phyloP scores from a whole-genome alignment of 2,113 vertebrate genomes.

The Sceloporus tristichus region DNA sequence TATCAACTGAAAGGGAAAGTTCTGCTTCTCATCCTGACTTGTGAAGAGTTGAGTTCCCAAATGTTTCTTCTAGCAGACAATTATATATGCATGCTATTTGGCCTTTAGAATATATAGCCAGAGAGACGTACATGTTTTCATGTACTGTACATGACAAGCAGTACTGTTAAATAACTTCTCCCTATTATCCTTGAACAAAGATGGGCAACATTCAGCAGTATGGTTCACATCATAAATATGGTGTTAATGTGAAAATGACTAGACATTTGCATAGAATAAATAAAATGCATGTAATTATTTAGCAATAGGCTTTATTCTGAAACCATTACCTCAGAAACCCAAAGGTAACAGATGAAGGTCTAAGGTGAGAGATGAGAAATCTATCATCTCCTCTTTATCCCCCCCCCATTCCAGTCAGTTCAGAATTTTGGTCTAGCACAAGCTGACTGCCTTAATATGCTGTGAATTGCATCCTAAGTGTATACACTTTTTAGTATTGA shows the following conservation, averaged over 20 bases:
- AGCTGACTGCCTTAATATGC: not conserved
- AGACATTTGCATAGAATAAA: conserved; percentile 2
- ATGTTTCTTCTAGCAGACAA: no score
- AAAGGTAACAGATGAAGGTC: not conserved
- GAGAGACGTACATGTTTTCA: no score
- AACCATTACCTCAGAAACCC: not conserved
- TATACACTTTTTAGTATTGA: no score
- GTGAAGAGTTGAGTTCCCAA: no score
- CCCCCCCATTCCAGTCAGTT: not conserved
- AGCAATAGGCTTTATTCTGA: not conserved
- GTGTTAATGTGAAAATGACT: not conserved
- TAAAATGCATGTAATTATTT: not conserved
- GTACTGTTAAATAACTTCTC: not conserved
- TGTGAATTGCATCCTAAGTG: not conserved
- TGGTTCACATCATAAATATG: conserved; percentile 18
- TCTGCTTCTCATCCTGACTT: no score
- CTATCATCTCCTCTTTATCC: not conserved
- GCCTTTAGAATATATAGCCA: no score
- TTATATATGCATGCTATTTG: no score
- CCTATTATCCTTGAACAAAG: not conserved
- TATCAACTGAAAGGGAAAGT: no score
- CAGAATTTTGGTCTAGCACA: not conserved
- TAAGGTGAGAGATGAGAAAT: not conserved
- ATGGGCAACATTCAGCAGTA: not conserved
- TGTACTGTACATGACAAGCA: no score